A percentile compares a stretch with the other conserved stretches of the same genome.
These are phyloP conservation scores for Hydropsyche tenuis DNA, from an alignment of 1,140 invertebrate genomes.

Conservation along the genomic window DNA sequence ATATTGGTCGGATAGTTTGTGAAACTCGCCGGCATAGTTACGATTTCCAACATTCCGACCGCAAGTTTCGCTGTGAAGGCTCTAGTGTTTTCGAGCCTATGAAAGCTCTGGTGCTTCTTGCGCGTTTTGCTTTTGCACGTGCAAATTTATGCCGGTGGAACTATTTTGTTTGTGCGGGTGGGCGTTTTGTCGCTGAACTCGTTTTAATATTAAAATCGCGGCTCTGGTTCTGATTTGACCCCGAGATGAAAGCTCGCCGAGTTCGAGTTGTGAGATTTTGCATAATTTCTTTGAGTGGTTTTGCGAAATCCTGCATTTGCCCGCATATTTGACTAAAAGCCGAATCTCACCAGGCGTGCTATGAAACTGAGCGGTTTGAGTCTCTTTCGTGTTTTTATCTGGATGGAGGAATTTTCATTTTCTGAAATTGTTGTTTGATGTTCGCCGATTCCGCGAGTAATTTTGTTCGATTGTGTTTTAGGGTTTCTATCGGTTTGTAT, in stretches of 20 bases:
- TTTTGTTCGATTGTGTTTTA: too few species aligned
- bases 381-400: too few species aligned
- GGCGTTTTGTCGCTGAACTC: not conserved
- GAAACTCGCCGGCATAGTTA: not conserved
- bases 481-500: too few species aligned
- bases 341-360: not conserved
- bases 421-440: too few species aligned
- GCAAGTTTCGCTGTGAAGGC: not conserved
- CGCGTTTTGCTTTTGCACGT: not conserved
- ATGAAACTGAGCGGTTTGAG: not conserved
- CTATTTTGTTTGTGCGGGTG: conserved; percentile 6
- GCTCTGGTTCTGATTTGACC: too few species aligned
- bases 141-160: conserved; percentile 5
- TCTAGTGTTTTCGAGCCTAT: not conserved
- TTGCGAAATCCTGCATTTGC: not conserved
- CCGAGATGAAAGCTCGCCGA: too few species aligned
- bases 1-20: conserved; percentile 5
- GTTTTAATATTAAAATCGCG: too few species aligned
- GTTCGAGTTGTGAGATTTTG: not conserved
- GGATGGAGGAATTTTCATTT: too few species aligned
- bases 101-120: not conserved
- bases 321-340: not conserved
- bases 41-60: not conserved
- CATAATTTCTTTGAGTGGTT: conserved; percentile 17
- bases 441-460: too few species aligned